A percentile compares a stretch with the other conserved stretches of the same genome.
phyloP scores from a whole-genome alignment of 1,140 invertebrate species.

The Ridgeia piscesae region DNA sequence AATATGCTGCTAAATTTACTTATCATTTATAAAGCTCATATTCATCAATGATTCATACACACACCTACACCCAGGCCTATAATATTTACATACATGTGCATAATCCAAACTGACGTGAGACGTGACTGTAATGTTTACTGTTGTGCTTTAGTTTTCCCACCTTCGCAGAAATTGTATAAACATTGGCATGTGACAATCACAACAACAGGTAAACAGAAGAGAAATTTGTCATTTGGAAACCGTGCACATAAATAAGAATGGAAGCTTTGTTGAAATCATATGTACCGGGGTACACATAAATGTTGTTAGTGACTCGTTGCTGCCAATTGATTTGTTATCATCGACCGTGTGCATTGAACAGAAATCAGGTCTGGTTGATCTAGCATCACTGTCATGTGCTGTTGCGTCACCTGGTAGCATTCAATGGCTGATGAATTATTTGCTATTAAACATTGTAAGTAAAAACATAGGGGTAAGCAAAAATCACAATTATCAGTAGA shows the following conservation, averaged over 20 bases:
- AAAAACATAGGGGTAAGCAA: not conserved
- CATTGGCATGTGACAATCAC: not conserved
- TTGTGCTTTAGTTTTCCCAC: not conserved
- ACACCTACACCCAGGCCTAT: not conserved
- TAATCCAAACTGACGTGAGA: not conserved
- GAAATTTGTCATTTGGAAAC: not conserved
- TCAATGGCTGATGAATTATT: not conserved
- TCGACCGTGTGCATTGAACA: not conserved
- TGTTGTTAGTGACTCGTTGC: not conserved
- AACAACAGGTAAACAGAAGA: not conserved
- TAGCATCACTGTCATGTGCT: no score
- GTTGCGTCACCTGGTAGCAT: no score
- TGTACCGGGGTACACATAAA: not conserved
- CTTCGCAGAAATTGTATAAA: not conserved
- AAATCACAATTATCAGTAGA: not conserved
- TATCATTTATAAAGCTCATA: not conserved
- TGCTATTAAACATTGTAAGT: not conserved
- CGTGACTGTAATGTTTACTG: not conserved
- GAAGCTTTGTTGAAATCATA: not conserved
- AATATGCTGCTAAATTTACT: not conserved
- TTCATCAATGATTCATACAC: not conserved
- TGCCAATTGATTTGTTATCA: not conserved
- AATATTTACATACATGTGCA: not conserved
- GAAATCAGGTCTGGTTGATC: not conserved
- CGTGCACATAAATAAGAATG: not conserved